phyloP scores from a whole-genome alignment of 92 coral and sea anemone genomes.

The Phenganax stokvisi region DNA sequence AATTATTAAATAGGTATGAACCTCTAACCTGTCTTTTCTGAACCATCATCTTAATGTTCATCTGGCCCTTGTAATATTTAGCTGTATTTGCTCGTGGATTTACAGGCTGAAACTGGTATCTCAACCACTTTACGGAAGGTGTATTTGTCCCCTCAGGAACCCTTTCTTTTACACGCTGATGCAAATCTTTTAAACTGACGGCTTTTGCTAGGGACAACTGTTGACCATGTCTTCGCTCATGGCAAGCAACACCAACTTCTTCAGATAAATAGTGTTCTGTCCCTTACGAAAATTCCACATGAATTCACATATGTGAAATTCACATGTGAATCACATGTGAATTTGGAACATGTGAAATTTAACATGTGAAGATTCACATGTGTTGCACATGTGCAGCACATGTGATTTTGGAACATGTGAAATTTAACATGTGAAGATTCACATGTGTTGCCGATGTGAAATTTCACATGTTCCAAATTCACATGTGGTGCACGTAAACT shows the following conservation, averaged over 20 bases:
- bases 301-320: not conserved
- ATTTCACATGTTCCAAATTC: too few species aligned
- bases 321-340: too few species aligned
- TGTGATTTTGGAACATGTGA: too few species aligned
- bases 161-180: constrained; percentile 27
- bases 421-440: too few species aligned
- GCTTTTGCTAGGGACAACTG: constrained; percentile 28
- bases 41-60: constrained; percentile 34
- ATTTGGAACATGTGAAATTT: too few species aligned
- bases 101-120: constrained; percentile 45
- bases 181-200: constrained; percentile 30
- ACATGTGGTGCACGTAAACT: too few species aligned
- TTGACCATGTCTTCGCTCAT: constrained; percentile 33
- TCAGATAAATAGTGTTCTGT: constrained; percentile 38
- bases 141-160: constrained; percentile 42
- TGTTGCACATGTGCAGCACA: too few species aligned
- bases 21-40: constrained; percentile 36
- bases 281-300: not conserved
- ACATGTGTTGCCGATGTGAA: too few species aligned
- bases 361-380: too few species aligned
- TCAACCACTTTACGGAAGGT: constrained; percentile 40
- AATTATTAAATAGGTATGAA: not conserved
- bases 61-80: constrained; percentile 27
- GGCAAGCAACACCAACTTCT: constrained; percentile 25
- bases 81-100: constrained; percentile 35